Evolutionary conservation across 2,113 vertebrate species (phyloP).

Genomic region (Lethenteron camtschaticum): DNA sequence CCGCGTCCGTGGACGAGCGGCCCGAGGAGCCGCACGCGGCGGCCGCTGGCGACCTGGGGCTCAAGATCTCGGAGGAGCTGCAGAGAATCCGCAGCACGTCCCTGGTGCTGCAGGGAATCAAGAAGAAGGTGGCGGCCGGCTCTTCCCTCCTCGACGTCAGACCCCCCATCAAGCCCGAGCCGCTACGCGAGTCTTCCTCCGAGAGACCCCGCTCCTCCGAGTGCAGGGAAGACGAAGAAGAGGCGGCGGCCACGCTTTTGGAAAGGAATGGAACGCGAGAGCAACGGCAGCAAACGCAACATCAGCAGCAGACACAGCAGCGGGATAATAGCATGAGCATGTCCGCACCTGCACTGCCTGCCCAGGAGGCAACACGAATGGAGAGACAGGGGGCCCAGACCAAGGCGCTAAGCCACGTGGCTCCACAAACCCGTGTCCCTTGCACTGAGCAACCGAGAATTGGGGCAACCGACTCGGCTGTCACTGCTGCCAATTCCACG

Average conservation of each 20-base stretch:
- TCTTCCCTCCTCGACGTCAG: conserved; percentile 23
- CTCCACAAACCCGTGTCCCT: not conserved
- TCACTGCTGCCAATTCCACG: too few species aligned
- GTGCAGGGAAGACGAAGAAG: not conserved
- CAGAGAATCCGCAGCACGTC: conserved; percentile 60
- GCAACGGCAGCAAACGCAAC: conserved; percentile 14
- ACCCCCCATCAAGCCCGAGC: conserved; percentile 14
- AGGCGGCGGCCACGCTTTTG: conserved; percentile 12
- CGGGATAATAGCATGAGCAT: too few species aligned
- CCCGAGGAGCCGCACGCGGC: conserved; percentile 44
- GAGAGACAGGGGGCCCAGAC: conserved; percentile 28
- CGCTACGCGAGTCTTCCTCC: conserved; percentile 14
- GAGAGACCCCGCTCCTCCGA: not conserved
- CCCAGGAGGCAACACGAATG: conserved; percentile 34
- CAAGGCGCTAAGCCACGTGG: conserved; percentile 22
- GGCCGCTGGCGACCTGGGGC: conserved; percentile 43
- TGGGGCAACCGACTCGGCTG: not conserved
- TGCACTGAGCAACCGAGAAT: conserved; percentile 11
- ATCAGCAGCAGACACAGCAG: too few species aligned
- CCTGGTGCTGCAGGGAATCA: conserved; percentile 34
- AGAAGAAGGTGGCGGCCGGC: conserved; percentile 24
- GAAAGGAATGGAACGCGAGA: conserved; percentile 12
- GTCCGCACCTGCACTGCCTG: conserved; percentile 35
- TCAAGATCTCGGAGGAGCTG: conserved; percentile 71
- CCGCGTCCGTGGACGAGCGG: conserved; percentile 67